Evolutionary conservation across 2,797 vertebrate genomes (phyloP).

Genomic region (Leptoclinus maculatus): DNA sequence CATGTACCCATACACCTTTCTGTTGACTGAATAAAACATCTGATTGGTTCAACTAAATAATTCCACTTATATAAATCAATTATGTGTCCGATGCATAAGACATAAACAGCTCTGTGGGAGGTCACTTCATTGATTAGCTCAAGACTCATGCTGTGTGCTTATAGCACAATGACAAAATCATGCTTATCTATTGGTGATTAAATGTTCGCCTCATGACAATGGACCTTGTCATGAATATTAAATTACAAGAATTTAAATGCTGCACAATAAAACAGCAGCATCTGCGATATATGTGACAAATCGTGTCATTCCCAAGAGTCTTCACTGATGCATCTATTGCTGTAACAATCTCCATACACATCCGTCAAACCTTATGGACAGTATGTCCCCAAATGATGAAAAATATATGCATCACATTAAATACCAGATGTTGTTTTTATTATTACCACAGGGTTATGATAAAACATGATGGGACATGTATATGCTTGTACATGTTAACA

Average conservation of each 20-base stretch:
- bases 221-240: conserved; percentile 42
- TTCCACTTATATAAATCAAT: conserved; percentile 76
- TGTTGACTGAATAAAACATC: conserved; percentile 48
- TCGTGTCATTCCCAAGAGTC: background rate
- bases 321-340: conserved; percentile 2
- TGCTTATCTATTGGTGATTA: conserved; percentile 43
- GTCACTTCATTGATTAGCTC: conserved; percentile 67
- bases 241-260: conserved; percentile 39
- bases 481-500: background rate
- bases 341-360: conserved; percentile 15
- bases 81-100: conserved; percentile 69
- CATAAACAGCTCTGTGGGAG: conserved; percentile 66
- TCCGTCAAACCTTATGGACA: conserved; percentile 6
- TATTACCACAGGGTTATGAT: conserved; percentile 9
- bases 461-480: background rate
- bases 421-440: conserved; percentile 36
- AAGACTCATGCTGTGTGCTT: conserved; percentile 38
- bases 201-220: conserved; percentile 55
- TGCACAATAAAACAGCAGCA: conserved; percentile 38
- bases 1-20: conserved; percentile 20
- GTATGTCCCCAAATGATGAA: conserved; percentile 28
- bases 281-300: conserved; percentile 18
- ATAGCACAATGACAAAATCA: conserved; percentile 44
- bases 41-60: conserved; percentile 73
- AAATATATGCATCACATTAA: conserved; percentile 41